Conservation (phyloP, 2,888 invertebrate genomes). For the Unio pictorum region DNA sequence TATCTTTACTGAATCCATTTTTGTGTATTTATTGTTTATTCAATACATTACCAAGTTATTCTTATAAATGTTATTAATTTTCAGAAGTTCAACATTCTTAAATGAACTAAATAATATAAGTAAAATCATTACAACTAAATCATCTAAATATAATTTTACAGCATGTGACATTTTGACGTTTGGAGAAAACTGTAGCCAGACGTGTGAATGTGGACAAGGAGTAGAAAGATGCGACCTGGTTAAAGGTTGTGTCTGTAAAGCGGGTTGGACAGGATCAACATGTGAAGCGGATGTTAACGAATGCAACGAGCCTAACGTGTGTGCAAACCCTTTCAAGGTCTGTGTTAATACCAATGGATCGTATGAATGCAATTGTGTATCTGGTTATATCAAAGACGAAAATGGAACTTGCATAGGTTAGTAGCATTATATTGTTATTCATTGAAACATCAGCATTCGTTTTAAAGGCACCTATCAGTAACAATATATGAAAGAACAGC, state of each 20-base stretch:
- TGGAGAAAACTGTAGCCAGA: not conserved
- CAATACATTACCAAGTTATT: too few species aligned
- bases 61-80: too few species aligned
- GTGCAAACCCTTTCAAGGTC: not conserved
- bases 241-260: constrained; percentile 19
- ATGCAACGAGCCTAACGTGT: constrained; percentile 8
- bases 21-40: too few species aligned
- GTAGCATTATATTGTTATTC: not conserved
- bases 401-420: constrained; percentile 1
- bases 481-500: too few species aligned
- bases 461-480: too few species aligned
- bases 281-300: constrained; percentile 19
- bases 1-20: too few species aligned
- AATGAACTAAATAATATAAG: too few species aligned
- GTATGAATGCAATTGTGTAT: constrained; percentile 9
- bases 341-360: constrained; percentile 13
- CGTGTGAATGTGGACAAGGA: constrained; percentile 3
- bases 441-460: too few species aligned
- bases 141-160: not conserved
- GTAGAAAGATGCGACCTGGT: not conserved
- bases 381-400: not conserved
- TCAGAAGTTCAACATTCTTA: too few species aligned
- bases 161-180: not conserved
- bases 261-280: constrained; percentile 15
- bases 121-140: too few species aligned